Conservation (phyloP, 2,888 invertebrate genomes). For the Agrochola litura region DNA sequence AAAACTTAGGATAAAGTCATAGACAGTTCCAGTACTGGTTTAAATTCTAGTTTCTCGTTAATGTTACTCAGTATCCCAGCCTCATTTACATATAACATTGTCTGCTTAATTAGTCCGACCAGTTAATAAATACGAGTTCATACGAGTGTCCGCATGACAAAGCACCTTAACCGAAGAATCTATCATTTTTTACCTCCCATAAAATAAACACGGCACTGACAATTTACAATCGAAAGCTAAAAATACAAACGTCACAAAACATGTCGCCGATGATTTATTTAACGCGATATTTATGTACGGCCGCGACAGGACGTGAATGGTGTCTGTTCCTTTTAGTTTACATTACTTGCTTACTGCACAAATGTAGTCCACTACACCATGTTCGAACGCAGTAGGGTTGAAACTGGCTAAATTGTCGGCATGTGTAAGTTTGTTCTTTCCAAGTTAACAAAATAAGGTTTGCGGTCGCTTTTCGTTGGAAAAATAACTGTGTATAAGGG, state of each 20-base stretch:
- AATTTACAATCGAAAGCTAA: conserved; percentile 75
- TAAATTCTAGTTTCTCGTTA: conserved; percentile 28
- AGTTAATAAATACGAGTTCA: conserved; percentile 40
- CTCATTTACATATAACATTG: conserved; percentile 47
- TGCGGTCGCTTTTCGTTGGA: conserved; percentile 56
- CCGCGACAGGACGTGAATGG: conserved; percentile 79
- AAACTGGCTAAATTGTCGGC: conserved; percentile 52
- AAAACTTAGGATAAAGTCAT: conserved; percentile 9
- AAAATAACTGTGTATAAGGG: conserved; percentile 46
- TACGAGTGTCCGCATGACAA: conserved; percentile 52
- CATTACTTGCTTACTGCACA: conserved; percentile 70
- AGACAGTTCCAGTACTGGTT: conserved; percentile 10
- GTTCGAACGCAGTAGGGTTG: conserved; percentile 59
- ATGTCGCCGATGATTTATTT: conserved; percentile 87
- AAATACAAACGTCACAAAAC: conserved; percentile 82
- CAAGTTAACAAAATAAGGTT: conserved; percentile 70
- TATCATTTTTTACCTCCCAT: conserved; percentile 70
- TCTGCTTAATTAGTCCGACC: conserved; percentile 47
- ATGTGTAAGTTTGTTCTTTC: conserved; percentile 57
- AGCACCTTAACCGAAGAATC: conserved; percentile 50
- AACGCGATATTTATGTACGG: conserved; percentile 85
- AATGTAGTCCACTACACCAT: conserved; percentile 45
- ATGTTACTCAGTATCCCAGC: not conserved
- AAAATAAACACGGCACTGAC: conserved; percentile 75
- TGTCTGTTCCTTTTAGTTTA: conserved; percentile 81